Evolutionary conservation across 2,113 vertebrate species (phyloP).

Genomic region (Hyperoodon ampullatus): DNA sequence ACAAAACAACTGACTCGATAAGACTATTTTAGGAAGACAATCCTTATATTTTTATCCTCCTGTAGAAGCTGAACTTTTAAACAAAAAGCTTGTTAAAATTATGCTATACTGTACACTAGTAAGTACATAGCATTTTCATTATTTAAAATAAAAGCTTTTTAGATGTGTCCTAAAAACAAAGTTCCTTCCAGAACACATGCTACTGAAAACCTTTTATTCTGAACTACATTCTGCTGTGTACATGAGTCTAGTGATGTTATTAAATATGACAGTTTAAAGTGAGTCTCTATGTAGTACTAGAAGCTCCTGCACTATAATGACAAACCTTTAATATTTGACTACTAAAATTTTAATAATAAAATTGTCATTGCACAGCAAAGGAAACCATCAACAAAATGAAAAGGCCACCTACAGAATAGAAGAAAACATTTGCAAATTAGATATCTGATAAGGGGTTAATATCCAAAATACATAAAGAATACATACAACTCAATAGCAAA

Average conservation of each 20-base stretch:
- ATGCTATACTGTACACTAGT: neutral
- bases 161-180: neutral
- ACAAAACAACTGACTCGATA: neutral
- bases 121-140: neutral
- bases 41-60: neutral
- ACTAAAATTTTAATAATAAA: slow-evolving; percentile 44
- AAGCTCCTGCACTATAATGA: neutral
- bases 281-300: neutral
- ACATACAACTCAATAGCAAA: neutral
- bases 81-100: neutral
- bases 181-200: slow-evolving; percentile 2
- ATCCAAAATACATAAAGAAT: neutral
- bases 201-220: neutral
- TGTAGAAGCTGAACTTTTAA: slow-evolving; percentile 25
- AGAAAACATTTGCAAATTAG: neutral
- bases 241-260: neutral
- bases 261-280: neutral
- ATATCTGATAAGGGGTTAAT: neutral
- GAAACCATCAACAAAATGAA: neutral
- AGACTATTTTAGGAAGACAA: neutral
- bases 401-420: neutral
- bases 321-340: slow-evolving; percentile 34
- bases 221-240: neutral
- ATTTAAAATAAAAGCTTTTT: slow-evolving; percentile 23
- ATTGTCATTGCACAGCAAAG: neutral